These are phyloP conservation scores for Arion vulgaris DNA, from an alignment of 1,140 invertebrate species.

Conservation along the genomic window DNA sequence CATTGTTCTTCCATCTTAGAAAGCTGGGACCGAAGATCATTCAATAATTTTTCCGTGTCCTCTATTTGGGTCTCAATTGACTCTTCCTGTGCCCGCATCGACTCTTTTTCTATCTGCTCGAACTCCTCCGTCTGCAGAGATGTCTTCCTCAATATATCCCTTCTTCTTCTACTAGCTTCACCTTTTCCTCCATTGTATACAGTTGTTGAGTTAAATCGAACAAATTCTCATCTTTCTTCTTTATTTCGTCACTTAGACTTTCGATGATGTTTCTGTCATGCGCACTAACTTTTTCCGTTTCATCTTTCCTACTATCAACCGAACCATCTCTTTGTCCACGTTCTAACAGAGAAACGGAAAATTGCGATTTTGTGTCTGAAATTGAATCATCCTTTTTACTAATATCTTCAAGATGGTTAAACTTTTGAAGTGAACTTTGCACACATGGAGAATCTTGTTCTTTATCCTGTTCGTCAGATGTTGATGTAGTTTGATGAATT, in stretches of 20 bases:
- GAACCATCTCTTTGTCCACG: too few species aligned
- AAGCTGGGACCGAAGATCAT: conserved; percentile 47
- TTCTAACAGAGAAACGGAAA: too few species aligned
- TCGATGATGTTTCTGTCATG: neutral
- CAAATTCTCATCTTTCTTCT: conserved; percentile 24
- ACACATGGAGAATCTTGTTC: neutral
- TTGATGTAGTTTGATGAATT: neutral
- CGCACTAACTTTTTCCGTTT: too few species aligned
- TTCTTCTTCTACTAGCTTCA: conserved; percentile 39
- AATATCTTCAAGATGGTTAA: neutral
- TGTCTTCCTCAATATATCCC: too few species aligned
- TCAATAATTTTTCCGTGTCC: conserved; percentile 40
- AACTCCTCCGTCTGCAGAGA: conserved; percentile 35
- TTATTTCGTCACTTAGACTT: conserved; percentile 24
- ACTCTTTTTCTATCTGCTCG: conserved; percentile 36
- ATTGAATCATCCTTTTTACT: too few species aligned
- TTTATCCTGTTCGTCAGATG: neutral
- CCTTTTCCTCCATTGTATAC: conserved; percentile 22
- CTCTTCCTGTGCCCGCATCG: conserved; percentile 16
- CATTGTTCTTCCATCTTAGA: conserved; percentile 56
- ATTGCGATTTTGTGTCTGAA: too few species aligned
- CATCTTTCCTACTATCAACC: too few species aligned
- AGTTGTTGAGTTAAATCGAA: neutral
- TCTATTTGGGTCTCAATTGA: conserved; percentile 45
- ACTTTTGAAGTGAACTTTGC: neutral